Conservation (phyloP, 2,113 vertebrate species). For the Microtus montanus region DNA sequence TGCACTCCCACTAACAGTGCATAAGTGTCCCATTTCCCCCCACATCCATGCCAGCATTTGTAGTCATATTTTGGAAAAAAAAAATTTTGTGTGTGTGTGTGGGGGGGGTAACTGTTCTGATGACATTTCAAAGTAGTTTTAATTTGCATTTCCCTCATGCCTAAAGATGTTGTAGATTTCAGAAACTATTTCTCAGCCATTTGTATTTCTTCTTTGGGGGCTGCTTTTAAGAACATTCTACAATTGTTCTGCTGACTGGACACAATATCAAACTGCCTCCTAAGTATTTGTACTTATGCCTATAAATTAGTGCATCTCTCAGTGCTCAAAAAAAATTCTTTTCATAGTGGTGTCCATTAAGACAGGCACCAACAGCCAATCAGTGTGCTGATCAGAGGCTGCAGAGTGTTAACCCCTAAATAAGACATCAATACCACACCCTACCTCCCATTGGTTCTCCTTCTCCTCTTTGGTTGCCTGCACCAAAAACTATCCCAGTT, state of each 20-base stretch:
- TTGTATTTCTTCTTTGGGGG: background rate
- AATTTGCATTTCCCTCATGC: background rate
- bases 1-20: background rate
- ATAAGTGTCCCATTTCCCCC: background rate
- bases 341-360: background rate
- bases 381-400: background rate
- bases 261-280: background rate
- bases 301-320: background rate
- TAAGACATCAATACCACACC: background rate
- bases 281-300: background rate
- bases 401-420: background rate
- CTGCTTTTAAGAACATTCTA: too few species aligned
- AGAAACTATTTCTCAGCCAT: background rate
- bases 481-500: background rate
- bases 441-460: background rate
- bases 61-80: background rate
- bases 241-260: background rate
- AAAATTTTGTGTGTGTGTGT: too few species aligned
- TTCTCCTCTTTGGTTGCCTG: background rate
- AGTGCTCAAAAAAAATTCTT: background rate
- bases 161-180: background rate
- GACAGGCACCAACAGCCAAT: background rate
- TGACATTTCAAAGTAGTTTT: background rate
- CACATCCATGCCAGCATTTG: background rate
- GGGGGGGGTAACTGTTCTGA: background rate